Conservation (phyloP, 1,140 invertebrate species). For the Tetramorium parvispinum region DNA sequence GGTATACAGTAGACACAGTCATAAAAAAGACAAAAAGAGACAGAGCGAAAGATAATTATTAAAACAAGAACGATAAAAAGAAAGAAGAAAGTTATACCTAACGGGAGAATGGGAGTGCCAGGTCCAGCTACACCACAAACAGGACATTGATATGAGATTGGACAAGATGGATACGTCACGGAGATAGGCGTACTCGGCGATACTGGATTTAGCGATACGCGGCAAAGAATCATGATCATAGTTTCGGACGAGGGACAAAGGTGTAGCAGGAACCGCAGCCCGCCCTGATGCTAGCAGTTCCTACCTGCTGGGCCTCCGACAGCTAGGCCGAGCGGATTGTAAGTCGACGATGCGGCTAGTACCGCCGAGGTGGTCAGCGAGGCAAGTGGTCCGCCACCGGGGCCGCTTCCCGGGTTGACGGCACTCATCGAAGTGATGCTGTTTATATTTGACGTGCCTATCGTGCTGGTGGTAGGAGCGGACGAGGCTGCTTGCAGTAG, state of each 20-base stretch:
- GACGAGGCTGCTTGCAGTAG: conserved; percentile 85
- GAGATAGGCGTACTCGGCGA: conserved; percentile 43
- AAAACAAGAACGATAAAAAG: conserved; percentile 61
- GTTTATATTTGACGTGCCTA: conserved; percentile 74
- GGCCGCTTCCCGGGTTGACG: conserved; percentile 65
- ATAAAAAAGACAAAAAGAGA: conserved; percentile 29
- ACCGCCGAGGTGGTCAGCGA: conserved; percentile 91
- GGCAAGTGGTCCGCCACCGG: conserved; percentile 87
- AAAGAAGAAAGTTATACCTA: conserved; percentile 54
- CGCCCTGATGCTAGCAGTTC: conserved; percentile 85
- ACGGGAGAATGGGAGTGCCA: conserved; percentile 81
- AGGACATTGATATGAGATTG: conserved; percentile 63
- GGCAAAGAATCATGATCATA: conserved; percentile 53
- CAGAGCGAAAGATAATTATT: conserved; percentile 34
- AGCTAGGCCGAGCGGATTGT: conserved; percentile 93
- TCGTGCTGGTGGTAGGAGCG: conserved; percentile 77
- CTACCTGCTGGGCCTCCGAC: conserved; percentile 91
- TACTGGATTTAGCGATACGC: conserved; percentile 39
- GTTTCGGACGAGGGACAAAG: conserved; percentile 74
- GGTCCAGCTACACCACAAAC: conserved; percentile 85
- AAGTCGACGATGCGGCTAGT: conserved; percentile 89
- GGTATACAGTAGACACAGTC: neutral
- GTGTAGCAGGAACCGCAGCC: conserved; percentile 85
- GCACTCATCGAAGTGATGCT: conserved; percentile 76
- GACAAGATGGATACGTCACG: conserved; percentile 62